Percentiles rank a stretch among this genome's conserved stretches.
These are phyloP conservation scores for Gallinago nigripennis DNA, from an alignment of 2,797 vertebrate genomes.

Conservation along the genomic window DNA sequence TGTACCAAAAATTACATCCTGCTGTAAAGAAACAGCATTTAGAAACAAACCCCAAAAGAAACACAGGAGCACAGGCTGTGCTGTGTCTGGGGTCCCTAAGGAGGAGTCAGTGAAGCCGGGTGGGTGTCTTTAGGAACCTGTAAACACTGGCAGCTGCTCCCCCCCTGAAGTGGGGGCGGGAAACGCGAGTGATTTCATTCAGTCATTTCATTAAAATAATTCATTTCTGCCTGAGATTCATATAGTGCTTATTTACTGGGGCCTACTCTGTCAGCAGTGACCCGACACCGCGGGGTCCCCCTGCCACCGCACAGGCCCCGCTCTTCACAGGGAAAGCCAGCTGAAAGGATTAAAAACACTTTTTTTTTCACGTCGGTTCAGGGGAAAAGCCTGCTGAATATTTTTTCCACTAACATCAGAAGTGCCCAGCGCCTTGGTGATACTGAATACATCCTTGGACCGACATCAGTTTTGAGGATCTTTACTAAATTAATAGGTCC, in stretches of 20 bases:
- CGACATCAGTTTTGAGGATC: neutral
- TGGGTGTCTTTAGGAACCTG: neutral
- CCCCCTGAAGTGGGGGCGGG: neutral
- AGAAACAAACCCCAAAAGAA: neutral
- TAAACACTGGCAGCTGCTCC: neutral
- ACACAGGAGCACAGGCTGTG: neutral
- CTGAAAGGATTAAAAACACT: neutral
- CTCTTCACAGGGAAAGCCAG: neutral
- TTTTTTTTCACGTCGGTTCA: neutral
- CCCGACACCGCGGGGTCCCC: rapidly evolving
- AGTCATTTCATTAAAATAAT: neutral
- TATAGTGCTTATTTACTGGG: conserved; percentile 38
- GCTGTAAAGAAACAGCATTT: neutral
- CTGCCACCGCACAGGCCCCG: neutral
- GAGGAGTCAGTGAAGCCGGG: neutral
- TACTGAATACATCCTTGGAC: neutral
- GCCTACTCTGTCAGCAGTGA: neutral
- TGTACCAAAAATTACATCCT: neutral
- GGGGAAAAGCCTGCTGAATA: neutral
- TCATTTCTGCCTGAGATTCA: conserved; percentile 58
- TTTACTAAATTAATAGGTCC: neutral
- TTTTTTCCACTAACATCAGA: neutral
- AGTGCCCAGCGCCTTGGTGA: neutral
- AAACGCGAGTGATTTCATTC: neutral
- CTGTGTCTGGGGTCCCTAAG: neutral